Conservation (phyloP, 2,797 vertebrate species). For the Tauraco hartlaubi region DNA sequence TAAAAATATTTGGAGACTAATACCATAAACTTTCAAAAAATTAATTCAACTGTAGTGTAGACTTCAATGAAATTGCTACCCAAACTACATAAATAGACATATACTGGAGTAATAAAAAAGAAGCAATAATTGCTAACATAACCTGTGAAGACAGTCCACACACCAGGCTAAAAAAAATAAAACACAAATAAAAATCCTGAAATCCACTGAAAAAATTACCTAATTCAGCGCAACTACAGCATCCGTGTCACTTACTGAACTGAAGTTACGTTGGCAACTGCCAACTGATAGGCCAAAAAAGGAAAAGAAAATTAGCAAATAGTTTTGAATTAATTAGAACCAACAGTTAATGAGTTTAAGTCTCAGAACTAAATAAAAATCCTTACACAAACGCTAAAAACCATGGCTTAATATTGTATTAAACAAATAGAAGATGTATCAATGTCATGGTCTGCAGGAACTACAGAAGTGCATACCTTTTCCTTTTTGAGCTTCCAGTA, state of each 20-base stretch:
- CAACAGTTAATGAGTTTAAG: neutral
- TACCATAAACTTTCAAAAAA: neutral
- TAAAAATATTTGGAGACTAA: neutral
- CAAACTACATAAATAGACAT: neutral
- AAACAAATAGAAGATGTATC: neutral
- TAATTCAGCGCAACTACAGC: neutral
- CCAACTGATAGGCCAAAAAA: neutral
- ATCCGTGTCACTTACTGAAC: neutral
- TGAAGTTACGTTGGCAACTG: neutral
- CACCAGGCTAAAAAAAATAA: neutral
- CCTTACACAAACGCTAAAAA: neutral
- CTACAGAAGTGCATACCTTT: conserved; percentile 84
- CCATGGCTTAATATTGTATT: neutral
- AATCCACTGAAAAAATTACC: neutral
- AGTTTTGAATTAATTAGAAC: neutral
- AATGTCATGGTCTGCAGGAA: neutral
- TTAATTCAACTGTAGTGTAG: neutral
- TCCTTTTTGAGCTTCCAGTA: conserved; percentile 93
- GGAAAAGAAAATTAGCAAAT: neutral
- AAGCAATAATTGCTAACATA: neutral
- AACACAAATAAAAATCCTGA: neutral
- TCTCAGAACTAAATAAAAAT: neutral
- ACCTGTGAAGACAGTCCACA: neutral
- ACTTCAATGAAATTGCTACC: neutral
- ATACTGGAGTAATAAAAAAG: neutral